These are phyloP conservation scores for Chrysotoxum bicinctum DNA, from an alignment of 2,888 invertebrate species.

Conservation along the genomic window DNA sequence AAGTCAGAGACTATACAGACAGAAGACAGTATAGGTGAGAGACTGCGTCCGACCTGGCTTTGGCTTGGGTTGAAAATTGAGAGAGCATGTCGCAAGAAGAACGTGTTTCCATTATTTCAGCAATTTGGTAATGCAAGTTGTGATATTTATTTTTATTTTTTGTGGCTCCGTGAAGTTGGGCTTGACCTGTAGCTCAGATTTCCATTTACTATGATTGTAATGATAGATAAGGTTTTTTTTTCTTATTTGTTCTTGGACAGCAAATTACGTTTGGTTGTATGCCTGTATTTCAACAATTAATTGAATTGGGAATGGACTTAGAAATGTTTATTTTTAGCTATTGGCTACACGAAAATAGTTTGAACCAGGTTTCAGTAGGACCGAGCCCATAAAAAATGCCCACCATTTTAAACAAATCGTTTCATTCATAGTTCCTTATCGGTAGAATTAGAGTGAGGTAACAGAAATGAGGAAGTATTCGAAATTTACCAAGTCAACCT, in stretches of 20 bases:
- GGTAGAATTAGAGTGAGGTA: no score
- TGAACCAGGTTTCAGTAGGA: no score
- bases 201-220: conserved; percentile 26
- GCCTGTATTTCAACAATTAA: background rate
- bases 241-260: conserved; percentile 10
- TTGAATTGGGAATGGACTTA: background rate
- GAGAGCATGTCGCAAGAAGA: conserved; percentile 52
- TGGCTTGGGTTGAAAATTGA: conserved; percentile 13
- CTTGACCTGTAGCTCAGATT: conserved; percentile 41
- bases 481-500: no score
- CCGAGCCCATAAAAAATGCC: no score
- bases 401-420: no score
- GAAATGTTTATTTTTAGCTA: background rate
- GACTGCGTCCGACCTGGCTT: background rate
- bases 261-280: conserved; percentile 1
- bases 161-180: conserved; percentile 33
- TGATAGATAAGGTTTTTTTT: conserved; percentile 16
- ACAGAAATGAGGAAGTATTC: no score
- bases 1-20: background rate
- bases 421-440: no score
- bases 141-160: conserved; percentile 1
- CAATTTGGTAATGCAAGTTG: conserved; percentile 41
- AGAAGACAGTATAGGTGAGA: background rate
- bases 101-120: conserved; percentile 59
- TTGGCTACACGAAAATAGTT: background rate